Base-by-base conservation (phyloP, 2,113 vertebrate genomes). In the Psammodynastes pulverulentus region DNA sequence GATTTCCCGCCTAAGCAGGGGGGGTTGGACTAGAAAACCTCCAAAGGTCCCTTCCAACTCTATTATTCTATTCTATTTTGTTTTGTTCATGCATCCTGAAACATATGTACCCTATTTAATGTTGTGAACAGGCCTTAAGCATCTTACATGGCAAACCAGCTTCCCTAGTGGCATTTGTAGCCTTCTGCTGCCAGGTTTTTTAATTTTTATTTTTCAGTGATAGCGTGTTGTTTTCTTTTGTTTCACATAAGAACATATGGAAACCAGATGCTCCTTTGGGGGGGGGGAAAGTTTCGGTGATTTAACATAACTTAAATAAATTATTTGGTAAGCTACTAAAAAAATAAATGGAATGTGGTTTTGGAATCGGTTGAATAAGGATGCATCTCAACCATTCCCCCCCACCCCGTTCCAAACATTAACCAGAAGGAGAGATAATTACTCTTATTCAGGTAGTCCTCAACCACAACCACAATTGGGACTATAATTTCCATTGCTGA, bases 241-340 rank as follows among this genome's bases (percentile, higher is more conserved):
- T 56, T 91, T 96, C 93, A 92, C 92, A 90, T 91, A 94, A 96
- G 93, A 95, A 85, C 86, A 95, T 95, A 97, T 97, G 92, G 94
- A 97, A 97, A 97, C 89, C 96, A 97, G 96, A 97, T 97, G 95
- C 93, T 96, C 84, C 9, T 93, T 89, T 97, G 94, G 93, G 87
- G 54, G 94, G 93, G 87, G 54, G 34, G 39, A 89, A 46, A 89
- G 15, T 34, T 89, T n/a, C 87, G 84, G 51, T 89, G 51, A 84
- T 89, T 89, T 51, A 58, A 17, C 93, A 88, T 92, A 89, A 93
- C 58, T 96, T 94, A 56, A 91, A 91, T 92, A 95, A 96, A 96
- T 95, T 96, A 94, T 95, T 90, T 92, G 96, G 89, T 87, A 93
- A 93, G 90, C 48, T 95, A 86, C 93, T 94, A 95, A 94, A 94